phyloP scores from a whole-genome alignment of 2,888 invertebrate species.

The Ectobius pallidus region DNA sequence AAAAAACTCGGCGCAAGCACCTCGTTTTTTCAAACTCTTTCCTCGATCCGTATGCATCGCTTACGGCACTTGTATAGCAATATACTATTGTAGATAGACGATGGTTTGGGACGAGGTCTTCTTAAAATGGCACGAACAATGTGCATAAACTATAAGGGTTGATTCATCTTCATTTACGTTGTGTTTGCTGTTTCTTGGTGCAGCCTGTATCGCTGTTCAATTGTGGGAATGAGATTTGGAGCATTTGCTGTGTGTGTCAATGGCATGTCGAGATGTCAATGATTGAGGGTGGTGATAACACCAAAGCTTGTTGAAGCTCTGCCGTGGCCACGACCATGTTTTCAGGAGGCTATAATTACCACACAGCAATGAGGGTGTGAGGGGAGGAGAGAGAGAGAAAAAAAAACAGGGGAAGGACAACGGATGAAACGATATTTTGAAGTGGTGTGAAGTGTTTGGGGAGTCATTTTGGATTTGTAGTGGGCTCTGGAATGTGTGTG shows the following conservation, averaged over 20 bases:
- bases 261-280: slow-evolving; percentile 24
- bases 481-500: slow-evolving; percentile 11
- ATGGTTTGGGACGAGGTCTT: too few species aligned
- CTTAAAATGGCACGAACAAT: too few species aligned
- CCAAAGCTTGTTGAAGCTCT: slow-evolving; percentile 11
- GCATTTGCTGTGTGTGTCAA: slow-evolving; percentile 19
- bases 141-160: too few species aligned
- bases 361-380: slow-evolving; percentile 15
- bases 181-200: neutral
- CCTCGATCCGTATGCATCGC: too few species aligned
- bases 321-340: neutral
- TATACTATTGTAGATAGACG: too few species aligned
- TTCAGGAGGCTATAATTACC: slow-evolving; percentile 23
- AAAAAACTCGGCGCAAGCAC: too few species aligned
- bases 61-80: too few species aligned
- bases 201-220: slow-evolving; percentile 7
- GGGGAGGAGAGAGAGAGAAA: neutral
- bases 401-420: slow-evolving; percentile 5
- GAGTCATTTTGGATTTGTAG: slow-evolving; percentile 28
- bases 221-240: slow-evolving; percentile 3
- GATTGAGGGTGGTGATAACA: slow-evolving; percentile 22
- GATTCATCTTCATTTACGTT: too few species aligned
- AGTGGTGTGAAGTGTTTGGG: slow-evolving; percentile 26
- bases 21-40: too few species aligned
- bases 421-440: slow-evolving; percentile 24